Evolutionary conservation across 2,888 invertebrate genomes (phyloP).

Genomic region (Phania funesta): DNA sequence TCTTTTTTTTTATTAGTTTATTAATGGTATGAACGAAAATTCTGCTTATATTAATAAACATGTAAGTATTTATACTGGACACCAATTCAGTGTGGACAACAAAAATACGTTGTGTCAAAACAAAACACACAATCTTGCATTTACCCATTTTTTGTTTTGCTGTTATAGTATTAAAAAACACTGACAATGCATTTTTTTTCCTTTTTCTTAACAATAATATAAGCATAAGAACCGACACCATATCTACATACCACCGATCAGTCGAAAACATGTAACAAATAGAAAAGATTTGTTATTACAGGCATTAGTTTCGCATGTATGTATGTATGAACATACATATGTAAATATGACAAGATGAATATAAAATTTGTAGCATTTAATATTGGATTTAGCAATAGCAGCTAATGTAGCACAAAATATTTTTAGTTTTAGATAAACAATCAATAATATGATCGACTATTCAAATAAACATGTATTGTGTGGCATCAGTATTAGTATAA

Average conservation of each 20-base stretch:
- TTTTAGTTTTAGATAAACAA: slow-evolving; percentile 44
- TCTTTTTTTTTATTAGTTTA: too few species aligned
- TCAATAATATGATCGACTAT: slow-evolving; percentile 57
- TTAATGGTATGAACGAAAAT: too few species aligned
- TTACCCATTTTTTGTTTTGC: too few species aligned
- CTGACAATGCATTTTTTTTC: slow-evolving; percentile 22
- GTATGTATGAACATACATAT: too few species aligned
- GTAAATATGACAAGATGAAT: slow-evolving; percentile 51
- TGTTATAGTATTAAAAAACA: neutral
- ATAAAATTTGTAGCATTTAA: slow-evolving; percentile 42
- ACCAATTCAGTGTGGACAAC: too few species aligned
- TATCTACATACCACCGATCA: slow-evolving; percentile 10
- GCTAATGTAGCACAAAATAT: neutral
- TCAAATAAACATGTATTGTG: slow-evolving; percentile 37
- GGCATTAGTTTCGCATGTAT: slow-evolving; percentile 60
- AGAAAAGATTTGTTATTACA: slow-evolving; percentile 39
- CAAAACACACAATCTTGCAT: too few species aligned
- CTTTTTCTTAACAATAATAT: neutral
- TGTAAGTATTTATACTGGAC: too few species aligned
- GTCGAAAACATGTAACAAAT: slow-evolving; percentile 16
- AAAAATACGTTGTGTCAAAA: too few species aligned
- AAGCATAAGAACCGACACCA: neutral
- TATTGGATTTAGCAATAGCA: slow-evolving; percentile 22
- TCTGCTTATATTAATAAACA: too few species aligned
- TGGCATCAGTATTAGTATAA: neutral